A percentile compares a stretch with the other conserved stretches of the same genome.
Conservation (phyloP, 2,113 vertebrate genomes). For the Stictonetta naevosa region DNA sequence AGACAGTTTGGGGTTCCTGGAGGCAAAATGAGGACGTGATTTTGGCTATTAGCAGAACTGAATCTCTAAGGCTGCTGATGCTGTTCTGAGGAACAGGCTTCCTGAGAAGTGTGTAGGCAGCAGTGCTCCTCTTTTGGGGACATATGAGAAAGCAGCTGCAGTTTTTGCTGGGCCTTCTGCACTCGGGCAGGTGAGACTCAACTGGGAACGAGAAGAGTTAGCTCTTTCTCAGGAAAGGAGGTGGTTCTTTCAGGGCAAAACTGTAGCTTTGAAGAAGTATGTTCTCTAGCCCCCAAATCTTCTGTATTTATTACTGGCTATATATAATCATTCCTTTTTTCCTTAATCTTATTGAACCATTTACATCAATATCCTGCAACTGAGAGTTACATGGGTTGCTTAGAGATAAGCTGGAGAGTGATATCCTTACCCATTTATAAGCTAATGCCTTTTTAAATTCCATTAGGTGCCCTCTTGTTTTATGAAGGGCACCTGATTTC, state of each 20-base stretch:
- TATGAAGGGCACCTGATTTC: conserved; percentile 67
- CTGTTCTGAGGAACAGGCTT: background rate
- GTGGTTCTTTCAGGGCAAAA: background rate
- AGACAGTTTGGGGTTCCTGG: background rate
- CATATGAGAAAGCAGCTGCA: background rate
- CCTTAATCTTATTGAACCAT: background rate
- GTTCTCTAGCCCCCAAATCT: background rate
- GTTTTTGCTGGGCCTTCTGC: background rate
- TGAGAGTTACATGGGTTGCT: conserved; percentile 12
- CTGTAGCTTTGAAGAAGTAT: background rate
- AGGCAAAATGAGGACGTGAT: background rate
- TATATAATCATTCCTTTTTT: background rate
- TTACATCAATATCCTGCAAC: background rate
- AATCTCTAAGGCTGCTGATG: background rate
- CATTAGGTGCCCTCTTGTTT: conserved; percentile 33
- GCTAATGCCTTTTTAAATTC: conserved; percentile 28
- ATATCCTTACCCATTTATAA: conserved; percentile 1
- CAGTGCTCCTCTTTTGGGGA: background rate
- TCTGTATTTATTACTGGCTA: background rate
- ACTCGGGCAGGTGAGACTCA: background rate
- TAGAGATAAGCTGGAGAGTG: background rate
- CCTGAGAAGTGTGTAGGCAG: background rate
- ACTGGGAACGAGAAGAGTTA: background rate
- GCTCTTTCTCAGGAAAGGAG: background rate
- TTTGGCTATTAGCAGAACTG: background rate